A percentile compares a stretch with the other conserved stretches of the same genome.
Conservation (phyloP, 2,797 vertebrate genomes). For the Perodicticus potto region DNA sequence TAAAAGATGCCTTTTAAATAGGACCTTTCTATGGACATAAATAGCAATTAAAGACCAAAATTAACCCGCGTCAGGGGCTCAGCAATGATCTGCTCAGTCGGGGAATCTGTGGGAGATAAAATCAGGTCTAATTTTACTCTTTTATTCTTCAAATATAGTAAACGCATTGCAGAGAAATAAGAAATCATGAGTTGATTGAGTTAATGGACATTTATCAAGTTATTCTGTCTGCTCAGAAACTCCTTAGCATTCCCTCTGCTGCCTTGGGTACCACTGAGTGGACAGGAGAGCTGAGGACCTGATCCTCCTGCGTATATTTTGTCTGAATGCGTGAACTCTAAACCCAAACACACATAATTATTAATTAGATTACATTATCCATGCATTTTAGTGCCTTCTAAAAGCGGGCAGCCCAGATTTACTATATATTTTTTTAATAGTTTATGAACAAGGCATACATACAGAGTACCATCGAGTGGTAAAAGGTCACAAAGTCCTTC, state of each 20-base stretch:
- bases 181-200: not conserved
- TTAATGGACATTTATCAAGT: not conserved
- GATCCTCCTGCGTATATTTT: not conserved
- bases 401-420: not conserved
- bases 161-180: not conserved
- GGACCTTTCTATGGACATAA: not conserved
- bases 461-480: not conserved
- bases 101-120: not conserved
- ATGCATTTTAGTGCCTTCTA: not conserved
- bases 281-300: not conserved
- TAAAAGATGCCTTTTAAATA: not conserved
- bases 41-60: not conserved
- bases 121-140: not conserved
- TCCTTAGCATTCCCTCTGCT: not conserved
- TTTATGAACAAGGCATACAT: conserved; percentile 24
- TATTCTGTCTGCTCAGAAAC: not conserved
- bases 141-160: conserved; percentile 13
- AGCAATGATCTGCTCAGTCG: not conserved
- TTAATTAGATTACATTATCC: not conserved
- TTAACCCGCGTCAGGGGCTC: not conserved
- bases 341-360: conserved; percentile 18
- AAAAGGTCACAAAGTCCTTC: not conserved
- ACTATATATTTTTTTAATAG: not conserved
- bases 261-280: not conserved
- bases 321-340: not conserved